phyloP scores from a whole-genome alignment of 2,888 invertebrate genomes.

The Apoda limacodes region DNA sequence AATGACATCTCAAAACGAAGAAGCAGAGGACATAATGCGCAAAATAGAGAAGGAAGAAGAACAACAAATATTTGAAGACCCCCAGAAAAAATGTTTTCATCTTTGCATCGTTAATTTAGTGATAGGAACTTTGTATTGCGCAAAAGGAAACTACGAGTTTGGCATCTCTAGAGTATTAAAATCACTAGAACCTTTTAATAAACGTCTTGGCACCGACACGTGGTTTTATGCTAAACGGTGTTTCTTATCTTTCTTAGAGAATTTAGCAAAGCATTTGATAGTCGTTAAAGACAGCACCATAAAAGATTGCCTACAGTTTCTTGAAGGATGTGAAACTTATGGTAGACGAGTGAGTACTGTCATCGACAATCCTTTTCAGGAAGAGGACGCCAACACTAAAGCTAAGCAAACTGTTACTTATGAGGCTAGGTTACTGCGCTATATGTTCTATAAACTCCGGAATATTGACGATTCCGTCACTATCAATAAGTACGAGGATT shows the following conservation, averaged over 20 bases:
- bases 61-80: constrained; percentile 89
- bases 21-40: constrained; percentile 98
- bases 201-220: constrained; percentile 96
- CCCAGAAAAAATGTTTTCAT: constrained; percentile 94
- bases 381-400: constrained; percentile 74
- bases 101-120: constrained; percentile 98
- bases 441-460: constrained; percentile 79
- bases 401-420: constrained; percentile 93
- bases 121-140: constrained; percentile 97
- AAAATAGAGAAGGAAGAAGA: constrained; percentile 99
- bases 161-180: constrained; percentile 98
- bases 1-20: constrained; percentile 98
- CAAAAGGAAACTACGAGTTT: constrained; percentile 99
- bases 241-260: constrained; percentile 92
- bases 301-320: constrained; percentile 88
- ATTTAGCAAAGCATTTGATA: constrained; percentile 90
- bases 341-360: constrained; percentile 87
- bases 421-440: constrained; percentile 87
- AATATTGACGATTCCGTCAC: constrained; percentile 64
- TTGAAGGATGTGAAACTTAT: constrained; percentile 90
- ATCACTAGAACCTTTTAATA: constrained; percentile 93
- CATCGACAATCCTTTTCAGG: constrained; percentile 84
- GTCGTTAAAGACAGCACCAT: constrained; percentile 88
- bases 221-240: constrained; percentile 99
- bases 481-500: constrained; percentile 65